phyloP scores from a whole-genome alignment of 2,113 vertebrate genomes.

The Microtus ochrogaster region DNA sequence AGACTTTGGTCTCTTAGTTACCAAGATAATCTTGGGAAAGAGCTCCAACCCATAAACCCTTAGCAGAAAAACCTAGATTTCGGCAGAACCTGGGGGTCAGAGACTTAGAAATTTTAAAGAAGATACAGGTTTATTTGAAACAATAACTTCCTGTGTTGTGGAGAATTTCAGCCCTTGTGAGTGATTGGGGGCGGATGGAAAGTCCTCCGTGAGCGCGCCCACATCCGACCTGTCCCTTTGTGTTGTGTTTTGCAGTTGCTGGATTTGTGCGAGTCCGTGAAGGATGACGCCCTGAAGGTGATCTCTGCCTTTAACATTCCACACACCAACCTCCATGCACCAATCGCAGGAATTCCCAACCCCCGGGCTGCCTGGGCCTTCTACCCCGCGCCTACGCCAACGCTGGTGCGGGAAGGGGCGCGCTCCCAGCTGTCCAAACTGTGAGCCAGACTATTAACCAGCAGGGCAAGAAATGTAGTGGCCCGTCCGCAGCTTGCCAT shows the following conservation, averaged over 20 bases:
- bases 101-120: background rate
- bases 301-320: constrained; percentile 85
- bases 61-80: background rate
- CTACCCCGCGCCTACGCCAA: constrained; percentile 55
- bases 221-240: constrained; percentile 4
- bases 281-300: constrained; percentile 83
- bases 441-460: constrained; percentile 63
- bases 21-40: background rate
- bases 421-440: background rate
- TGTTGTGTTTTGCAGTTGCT: constrained; percentile 83
- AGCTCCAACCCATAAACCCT: background rate
- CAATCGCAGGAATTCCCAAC: constrained; percentile 79
- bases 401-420: background rate
- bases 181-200: background rate
- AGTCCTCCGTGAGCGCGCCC: background rate
- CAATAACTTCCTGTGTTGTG: background rate
- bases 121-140: background rate
- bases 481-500: background rate
- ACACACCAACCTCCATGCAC: constrained; percentile 78
- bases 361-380: constrained; percentile 79
- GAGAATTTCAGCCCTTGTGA: background rate
- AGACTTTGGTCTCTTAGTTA: background rate
- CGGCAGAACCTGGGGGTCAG: background rate
- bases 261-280: constrained; percentile 81
- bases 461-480: background rate